Conservation (phyloP, 1,140 invertebrate genomes). For the Cyclargus thomasi region DNA sequence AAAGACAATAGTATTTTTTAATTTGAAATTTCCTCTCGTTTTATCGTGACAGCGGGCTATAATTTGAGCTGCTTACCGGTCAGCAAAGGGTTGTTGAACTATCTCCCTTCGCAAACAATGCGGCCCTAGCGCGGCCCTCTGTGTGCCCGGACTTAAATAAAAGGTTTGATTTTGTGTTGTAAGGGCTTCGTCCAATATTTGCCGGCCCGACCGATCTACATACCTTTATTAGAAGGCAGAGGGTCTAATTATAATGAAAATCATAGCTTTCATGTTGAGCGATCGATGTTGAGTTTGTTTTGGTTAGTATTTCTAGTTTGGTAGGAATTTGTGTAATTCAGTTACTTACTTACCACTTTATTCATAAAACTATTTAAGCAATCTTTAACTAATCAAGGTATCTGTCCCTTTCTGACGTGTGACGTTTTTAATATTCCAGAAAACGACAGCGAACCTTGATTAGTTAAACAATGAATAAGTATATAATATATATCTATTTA, state of each 20-base stretch:
- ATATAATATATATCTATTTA: too few relatives aligned
- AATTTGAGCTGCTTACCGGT: conserved; percentile 38
- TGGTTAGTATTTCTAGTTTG: too few relatives aligned
- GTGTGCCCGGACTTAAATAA: conserved; percentile 70
- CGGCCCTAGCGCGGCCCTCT: conserved; percentile 57
- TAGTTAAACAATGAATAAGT: too few relatives aligned
- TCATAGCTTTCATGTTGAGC: background rate
- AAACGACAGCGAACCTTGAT: too few relatives aligned
- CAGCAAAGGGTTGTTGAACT: conserved; percentile 69
- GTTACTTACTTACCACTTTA: too few relatives aligned
- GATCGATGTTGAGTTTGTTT: background rate
- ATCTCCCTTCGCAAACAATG: conserved; percentile 50
- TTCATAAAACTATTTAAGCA: too few relatives aligned
- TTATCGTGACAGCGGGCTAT: conserved; percentile 13
- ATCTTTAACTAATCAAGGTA: too few relatives aligned
- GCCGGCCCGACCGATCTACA: conserved; percentile 56
- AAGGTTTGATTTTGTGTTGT: conserved; percentile 75
- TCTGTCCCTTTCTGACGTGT: too few relatives aligned
- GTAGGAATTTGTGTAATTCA: too few relatives aligned
- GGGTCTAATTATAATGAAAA: conserved; percentile 10
- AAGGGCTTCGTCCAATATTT: conserved; percentile 65
- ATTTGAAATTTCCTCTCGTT: conserved; percentile 43
- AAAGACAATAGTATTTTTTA: conserved; percentile 43
- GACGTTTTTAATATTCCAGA: too few relatives aligned
- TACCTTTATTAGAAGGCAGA: conserved; percentile 53